Conservation (phyloP, 53 echinoderm and acorn worm species). For the Patiria pectinifera region DNA sequence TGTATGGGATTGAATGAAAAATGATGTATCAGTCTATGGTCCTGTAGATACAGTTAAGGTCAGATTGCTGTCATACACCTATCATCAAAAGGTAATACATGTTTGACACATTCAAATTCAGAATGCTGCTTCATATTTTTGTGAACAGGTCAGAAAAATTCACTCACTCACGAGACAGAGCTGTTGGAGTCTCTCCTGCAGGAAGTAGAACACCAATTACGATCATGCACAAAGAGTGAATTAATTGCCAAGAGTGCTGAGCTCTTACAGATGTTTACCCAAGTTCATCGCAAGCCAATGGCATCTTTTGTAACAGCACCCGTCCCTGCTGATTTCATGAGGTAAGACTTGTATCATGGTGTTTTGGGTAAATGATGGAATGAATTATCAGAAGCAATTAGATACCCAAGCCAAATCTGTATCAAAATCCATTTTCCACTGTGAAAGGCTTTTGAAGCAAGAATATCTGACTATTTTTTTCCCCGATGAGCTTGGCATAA, state of each 20-base stretch:
- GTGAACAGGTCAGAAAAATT: constrained; percentile 93
- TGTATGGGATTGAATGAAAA: too few species aligned
- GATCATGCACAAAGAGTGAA: constrained; percentile 95
- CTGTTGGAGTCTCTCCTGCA: constrained; percentile 90
- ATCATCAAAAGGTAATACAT: too few species aligned
- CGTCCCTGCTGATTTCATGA: constrained; percentile 96
- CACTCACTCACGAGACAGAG: constrained; percentile 92
- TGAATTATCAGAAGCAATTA: neutral
- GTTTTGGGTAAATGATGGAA: neutral
- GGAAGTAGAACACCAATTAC: constrained; percentile 91
- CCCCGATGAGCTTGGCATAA: too few species aligned
- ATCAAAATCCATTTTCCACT: too few species aligned
- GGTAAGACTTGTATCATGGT: constrained; percentile 58
- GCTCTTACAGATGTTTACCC: constrained; percentile 93
- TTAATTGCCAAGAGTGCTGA: constrained; percentile 92
- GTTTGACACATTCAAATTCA: neutral
- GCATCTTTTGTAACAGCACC: constrained; percentile 98
- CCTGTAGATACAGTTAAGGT: too few species aligned
- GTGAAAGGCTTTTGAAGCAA: too few species aligned
- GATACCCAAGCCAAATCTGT: too few species aligned
- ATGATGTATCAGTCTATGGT: too few species aligned
- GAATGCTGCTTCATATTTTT: neutral
- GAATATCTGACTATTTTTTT: too few species aligned
- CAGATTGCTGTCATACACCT: too few species aligned
- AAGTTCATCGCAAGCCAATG: constrained; percentile 99